phyloP scores from a whole-genome alignment of 2,888 invertebrate species.

The Drosophila atroscutellata region DNA sequence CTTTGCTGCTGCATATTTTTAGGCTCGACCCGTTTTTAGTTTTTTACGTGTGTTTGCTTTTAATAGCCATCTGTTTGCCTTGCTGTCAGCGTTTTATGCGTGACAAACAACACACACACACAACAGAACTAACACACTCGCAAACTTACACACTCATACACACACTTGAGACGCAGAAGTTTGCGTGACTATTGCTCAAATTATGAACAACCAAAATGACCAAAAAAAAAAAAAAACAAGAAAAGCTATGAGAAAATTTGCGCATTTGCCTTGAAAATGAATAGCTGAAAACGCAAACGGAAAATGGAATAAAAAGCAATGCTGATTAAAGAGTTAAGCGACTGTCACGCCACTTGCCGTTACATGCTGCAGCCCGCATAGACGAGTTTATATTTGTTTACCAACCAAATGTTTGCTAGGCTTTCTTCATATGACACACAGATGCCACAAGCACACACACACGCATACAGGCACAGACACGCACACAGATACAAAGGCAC shows the following conservation, averaged over 20 bases:
- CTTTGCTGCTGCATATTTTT: constrained; percentile 65
- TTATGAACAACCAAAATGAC: constrained; percentile 36
- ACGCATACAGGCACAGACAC: neutral
- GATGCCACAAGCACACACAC: neutral
- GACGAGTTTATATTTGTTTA: constrained; percentile 30
- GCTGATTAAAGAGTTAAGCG: constrained; percentile 78
- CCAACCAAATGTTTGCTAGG: constrained; percentile 56
- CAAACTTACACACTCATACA: constrained; percentile 7
- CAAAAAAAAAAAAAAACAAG: constrained; percentile 21
- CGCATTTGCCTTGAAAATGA: constrained; percentile 58
- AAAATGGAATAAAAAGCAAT: constrained; percentile 30
- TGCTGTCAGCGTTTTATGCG: constrained; percentile 74
- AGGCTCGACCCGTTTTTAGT: constrained; percentile 65
- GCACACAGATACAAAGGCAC: constrained; percentile 1
- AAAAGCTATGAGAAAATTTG: constrained; percentile 42
- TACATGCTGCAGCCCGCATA: constrained; percentile 12
- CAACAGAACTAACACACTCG: constrained; percentile 3
- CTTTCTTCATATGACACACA: constrained; percentile 27
- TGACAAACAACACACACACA: constrained; percentile 56
- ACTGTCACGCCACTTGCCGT: constrained; percentile 62
- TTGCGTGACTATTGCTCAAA: constrained; percentile 69
- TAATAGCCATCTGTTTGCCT: constrained; percentile 76
- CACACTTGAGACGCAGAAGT: constrained; percentile 45
- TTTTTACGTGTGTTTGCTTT: constrained; percentile 74
- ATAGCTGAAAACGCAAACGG: constrained; percentile 15